Evolutionary conservation across 2,797 vertebrate genomes (phyloP), one percentile per base, ranked within the genome.

Genomic region (Sebastes diaconus): DNA sequence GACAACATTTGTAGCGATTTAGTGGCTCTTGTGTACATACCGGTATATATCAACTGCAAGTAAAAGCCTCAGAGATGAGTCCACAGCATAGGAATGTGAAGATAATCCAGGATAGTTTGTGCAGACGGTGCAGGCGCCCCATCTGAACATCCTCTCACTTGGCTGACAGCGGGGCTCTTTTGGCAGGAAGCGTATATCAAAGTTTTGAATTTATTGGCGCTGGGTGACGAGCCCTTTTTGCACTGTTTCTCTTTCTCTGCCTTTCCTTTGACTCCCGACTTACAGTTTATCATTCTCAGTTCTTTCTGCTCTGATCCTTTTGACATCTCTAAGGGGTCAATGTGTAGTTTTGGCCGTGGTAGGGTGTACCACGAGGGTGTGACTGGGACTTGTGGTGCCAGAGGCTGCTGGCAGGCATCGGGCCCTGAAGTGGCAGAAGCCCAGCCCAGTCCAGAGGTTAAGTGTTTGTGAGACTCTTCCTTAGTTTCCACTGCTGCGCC

Each of bases 91-190:
- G 90, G 93, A 93, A 92, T 92, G 90, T 87, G 86, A 81, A 69
- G 83, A 92, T 93, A 87, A 92, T 90, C 84, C 80, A 63, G 86
- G 82, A 73, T 82, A 77, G 79, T 87, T 89, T 91, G 87, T 86
- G 81, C 87, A 89, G 92, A 87, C 88, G 72, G 77, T 71, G 64
- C 80, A 79, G 90, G 71, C 83, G 81, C 75, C 88, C 79, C 75
- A 85, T 86, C 77, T 80, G 73, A 87, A 79, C 83, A 71, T 88
- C 88, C 78, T 69, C 61, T 82, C 76, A 65, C 79, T 86, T 79
- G 63, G 81, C 68, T 64, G 55, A 69, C 73, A 74, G 54, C 6
- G 22, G 50, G 58, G 20, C 68, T 67, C 46, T 83, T 65, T 80
- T 80, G 80, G 77, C 79, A 85, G 85, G 77, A 88, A 85, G 54